These are phyloP conservation scores for Rhabdornis inornatus DNA, from an alignment of 2,113 vertebrate species.

Conservation along the genomic window DNA sequence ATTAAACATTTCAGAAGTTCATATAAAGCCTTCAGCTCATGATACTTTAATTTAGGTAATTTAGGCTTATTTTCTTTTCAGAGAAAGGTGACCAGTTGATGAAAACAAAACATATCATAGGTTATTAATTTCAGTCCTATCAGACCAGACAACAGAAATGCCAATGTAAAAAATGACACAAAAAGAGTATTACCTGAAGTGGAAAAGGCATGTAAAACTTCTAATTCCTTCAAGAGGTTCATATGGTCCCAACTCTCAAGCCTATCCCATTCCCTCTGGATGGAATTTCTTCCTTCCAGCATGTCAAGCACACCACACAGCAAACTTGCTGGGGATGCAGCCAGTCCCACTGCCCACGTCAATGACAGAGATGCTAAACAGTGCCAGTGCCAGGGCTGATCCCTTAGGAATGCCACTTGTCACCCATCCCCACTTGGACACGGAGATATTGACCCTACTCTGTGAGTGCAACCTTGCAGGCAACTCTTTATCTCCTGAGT, in stretches of 20 bases:
- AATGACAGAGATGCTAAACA: neutral
- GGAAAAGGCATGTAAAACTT: neutral
- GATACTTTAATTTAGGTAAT: neutral
- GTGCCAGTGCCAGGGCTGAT: fast-evolving
- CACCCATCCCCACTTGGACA: neutral
- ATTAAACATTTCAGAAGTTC: neutral
- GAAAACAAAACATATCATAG: neutral
- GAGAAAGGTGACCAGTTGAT: neutral
- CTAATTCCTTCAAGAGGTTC: neutral
- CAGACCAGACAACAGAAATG: neutral
- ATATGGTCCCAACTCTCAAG: neutral
- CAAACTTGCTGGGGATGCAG: too few relatives aligned
- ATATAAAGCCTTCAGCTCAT: neutral
- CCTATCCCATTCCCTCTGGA: neutral
- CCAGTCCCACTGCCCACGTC: neutral
- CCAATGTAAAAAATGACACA: neutral
- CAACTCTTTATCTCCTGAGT: neutral
- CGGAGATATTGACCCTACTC: too few relatives aligned
- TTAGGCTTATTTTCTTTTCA: neutral
- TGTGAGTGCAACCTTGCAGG: neutral
- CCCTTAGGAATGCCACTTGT: neutral
- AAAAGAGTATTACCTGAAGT: neutral
- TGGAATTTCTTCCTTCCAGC: neutral
- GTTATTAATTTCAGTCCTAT: neutral
- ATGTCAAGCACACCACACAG: neutral